Percentiles rank a stretch among this genome's conserved stretches.
phyloP scores from a whole-genome alignment of 2,797 vertebrate genomes.

The Phalloptychus januarius region DNA sequence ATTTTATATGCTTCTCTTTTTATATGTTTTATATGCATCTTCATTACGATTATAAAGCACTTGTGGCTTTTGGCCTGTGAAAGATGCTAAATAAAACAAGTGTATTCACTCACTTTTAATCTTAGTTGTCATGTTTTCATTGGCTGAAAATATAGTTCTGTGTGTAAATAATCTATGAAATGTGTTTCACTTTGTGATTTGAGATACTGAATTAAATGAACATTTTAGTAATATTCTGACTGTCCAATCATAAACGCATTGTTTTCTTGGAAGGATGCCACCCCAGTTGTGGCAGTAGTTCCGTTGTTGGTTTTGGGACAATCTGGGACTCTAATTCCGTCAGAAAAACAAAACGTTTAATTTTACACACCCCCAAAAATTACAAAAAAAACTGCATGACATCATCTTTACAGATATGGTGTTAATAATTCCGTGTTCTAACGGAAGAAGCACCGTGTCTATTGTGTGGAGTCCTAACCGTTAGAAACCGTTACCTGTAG shows the following conservation, averaged over 20 bases:
- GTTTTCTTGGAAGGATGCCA: neutral
- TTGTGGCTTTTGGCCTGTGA: too few species aligned
- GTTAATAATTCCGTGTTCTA: neutral
- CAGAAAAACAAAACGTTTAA: slow-evolving; percentile 34
- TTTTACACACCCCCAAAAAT: neutral
- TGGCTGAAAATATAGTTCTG: neutral
- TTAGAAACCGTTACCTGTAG: slow-evolving; percentile 73
- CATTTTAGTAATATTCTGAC: neutral
- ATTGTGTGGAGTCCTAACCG: neutral
- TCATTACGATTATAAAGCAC: too few species aligned
- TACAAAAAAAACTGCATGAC: neutral
- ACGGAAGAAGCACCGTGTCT: neutral
- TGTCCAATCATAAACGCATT: neutral
- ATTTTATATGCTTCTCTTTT: neutral
- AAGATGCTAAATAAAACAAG: too few species aligned
- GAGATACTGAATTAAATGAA: neutral
- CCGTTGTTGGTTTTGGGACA: neutral
- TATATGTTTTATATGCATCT: too few species aligned
- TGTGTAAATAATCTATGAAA: neutral
- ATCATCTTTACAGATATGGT: neutral
- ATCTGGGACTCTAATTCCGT: neutral
- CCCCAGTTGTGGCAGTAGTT: neutral
- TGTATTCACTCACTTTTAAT: neutral
- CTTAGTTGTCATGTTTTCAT: neutral
- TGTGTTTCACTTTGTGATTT: neutral